Conservation (phyloP, 2,888 invertebrate genomes). For the Pseudococcus jackbeardsleyi region DNA sequence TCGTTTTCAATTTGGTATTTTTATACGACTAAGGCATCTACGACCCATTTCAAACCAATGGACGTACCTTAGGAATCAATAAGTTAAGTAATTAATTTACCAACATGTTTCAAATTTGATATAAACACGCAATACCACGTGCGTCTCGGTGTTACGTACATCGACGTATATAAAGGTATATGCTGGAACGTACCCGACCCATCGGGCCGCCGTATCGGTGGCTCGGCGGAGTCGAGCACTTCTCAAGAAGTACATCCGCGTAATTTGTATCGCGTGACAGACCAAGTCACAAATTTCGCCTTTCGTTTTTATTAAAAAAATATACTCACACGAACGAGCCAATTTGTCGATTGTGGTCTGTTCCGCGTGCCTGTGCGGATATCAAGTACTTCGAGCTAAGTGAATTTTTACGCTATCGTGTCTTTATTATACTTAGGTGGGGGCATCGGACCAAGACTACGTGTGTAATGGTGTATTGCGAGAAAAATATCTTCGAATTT, state of each 20-base stretch:
- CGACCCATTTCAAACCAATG: neutral
- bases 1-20: neutral
- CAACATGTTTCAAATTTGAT: slow-evolving; percentile 57
- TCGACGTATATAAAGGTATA: neutral
- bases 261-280: slow-evolving; percentile 51
- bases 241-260: slow-evolving; percentile 44
- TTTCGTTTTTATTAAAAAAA: slow-evolving; percentile 45
- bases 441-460: neutral
- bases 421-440: neutral
- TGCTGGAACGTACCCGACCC: neutral
- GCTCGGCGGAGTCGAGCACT: slow-evolving; percentile 1
- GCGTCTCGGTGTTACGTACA: neutral
- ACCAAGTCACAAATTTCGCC: slow-evolving; percentile 42
- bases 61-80: slow-evolving; percentile 10
- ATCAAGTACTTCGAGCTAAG: neutral
- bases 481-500: neutral
- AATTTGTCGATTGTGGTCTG: slow-evolving; percentile 11
- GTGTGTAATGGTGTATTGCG: neutral
- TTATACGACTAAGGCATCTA: neutral
- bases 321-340: neutral
- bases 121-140: slow-evolving; percentile 47
- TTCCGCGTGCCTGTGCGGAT: neutral
- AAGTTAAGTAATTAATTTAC: slow-evolving; percentile 55
- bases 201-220: neutral
- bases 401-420: neutral